These are phyloP conservation scores for Liasis olivaceus DNA, from an alignment of 2,797 vertebrate genomes.

Conservation along the genomic window DNA sequence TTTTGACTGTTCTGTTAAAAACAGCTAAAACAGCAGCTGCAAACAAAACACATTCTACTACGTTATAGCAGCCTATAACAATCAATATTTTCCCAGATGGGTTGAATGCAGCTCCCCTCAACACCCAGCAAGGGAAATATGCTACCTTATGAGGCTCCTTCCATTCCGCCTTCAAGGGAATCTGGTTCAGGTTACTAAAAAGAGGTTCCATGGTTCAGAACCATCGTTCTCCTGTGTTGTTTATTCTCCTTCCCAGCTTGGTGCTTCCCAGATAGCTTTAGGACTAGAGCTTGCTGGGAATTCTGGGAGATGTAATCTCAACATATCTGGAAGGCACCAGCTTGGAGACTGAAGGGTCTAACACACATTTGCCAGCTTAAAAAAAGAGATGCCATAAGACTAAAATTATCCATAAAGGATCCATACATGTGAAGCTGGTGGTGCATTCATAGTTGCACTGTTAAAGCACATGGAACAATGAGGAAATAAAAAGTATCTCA, in stretches of 20 bases:
- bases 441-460: background rate
- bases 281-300: background rate
- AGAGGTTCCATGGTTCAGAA: background rate
- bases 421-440: background rate
- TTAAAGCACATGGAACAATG: background rate
- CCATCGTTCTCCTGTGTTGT: background rate
- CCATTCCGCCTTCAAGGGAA: background rate
- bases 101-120: background rate
- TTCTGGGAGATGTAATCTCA: background rate
- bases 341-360: background rate
- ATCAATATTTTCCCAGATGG: background rate
- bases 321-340: background rate
- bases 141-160: background rate
- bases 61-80: background rate
- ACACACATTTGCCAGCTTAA: background rate
- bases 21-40: background rate
- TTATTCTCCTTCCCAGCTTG: background rate
- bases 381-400: background rate
- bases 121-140: background rate
- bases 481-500: background rate
- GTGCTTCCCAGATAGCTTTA: background rate
- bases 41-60: background rate
- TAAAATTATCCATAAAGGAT: background rate
- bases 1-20: conserved; percentile 28
- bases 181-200: background rate